Percentiles rank a stretch among this genome's conserved stretches.
Evolutionary conservation across 2,888 invertebrate species (phyloP).

Genomic region (Labia minor): DNA sequence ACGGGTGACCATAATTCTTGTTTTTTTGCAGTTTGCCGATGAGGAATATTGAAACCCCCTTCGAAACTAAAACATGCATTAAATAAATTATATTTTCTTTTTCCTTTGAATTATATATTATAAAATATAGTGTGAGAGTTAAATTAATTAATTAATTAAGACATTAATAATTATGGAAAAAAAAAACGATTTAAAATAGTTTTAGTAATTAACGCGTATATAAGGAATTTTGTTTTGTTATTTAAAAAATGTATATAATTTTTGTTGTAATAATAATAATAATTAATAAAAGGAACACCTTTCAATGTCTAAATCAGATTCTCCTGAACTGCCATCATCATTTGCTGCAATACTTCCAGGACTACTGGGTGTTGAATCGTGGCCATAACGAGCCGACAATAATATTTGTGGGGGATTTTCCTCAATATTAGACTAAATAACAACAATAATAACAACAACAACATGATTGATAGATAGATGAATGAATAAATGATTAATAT

Average conservation of each 20-base stretch:
- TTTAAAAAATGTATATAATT: not conserved
- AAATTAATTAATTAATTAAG: too few species aligned
- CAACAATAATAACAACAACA: conserved; percentile 13
- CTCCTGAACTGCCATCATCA: conserved; percentile 29
- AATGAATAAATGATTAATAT: not conserved
- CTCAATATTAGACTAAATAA: conserved; percentile 30
- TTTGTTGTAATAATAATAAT: not conserved
- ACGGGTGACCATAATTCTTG: conserved; percentile 32
- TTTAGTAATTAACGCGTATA: too few species aligned
- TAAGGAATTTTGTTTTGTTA: too few species aligned
- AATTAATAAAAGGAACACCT: conserved; percentile 26
- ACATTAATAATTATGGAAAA: too few species aligned
- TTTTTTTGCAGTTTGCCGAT: conserved; percentile 24
- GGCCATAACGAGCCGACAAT: conserved; percentile 48
- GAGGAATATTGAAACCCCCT: conserved; percentile 39
- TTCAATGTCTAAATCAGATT: conserved; percentile 31
- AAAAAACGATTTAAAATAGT: too few species aligned
- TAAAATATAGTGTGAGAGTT: too few species aligned
- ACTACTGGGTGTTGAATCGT: conserved; percentile 51
- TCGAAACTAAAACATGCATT: conserved; percentile 36
- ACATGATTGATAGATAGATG: not conserved
- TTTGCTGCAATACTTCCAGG: conserved; percentile 36
- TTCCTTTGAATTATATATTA: too few species aligned
- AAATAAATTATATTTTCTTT: too few species aligned
- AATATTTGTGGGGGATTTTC: conserved; percentile 36